These are phyloP conservation scores for Hypomecis atomaria DNA, from an alignment of 2,888 invertebrate genomes.

Conservation along the genomic window DNA sequence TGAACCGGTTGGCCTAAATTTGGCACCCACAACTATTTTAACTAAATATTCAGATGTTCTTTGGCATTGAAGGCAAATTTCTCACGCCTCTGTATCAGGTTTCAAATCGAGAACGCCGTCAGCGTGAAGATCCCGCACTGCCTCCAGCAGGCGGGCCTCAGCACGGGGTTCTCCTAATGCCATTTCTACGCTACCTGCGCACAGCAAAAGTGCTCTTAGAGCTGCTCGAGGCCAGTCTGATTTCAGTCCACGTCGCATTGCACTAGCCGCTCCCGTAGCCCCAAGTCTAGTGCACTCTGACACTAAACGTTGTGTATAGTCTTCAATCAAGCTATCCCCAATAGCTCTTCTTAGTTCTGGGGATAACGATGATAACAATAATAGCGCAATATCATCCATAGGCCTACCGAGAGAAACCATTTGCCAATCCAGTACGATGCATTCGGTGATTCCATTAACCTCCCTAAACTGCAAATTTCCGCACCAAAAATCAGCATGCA, in stretches of 20 bases:
- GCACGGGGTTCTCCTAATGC: slow-evolving; percentile 91
- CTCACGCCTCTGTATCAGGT: slow-evolving; percentile 71
- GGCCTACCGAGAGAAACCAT: slow-evolving; percentile 92
- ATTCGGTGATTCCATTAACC: slow-evolving; percentile 80
- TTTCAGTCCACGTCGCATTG: slow-evolving; percentile 77
- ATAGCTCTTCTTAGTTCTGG: slow-evolving; percentile 88
- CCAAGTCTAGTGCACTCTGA: slow-evolving; percentile 85
- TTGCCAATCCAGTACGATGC: slow-evolving; percentile 92
- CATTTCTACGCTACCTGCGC: slow-evolving; percentile 92
- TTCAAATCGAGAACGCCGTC: slow-evolving; percentile 87
- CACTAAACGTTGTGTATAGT: slow-evolving; percentile 88
- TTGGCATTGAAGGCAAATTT: slow-evolving; percentile 58
- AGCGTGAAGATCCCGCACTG: slow-evolving; percentile 88
- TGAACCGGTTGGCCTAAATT: slow-evolving; percentile 38
- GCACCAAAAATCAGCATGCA: slow-evolving; percentile 94
- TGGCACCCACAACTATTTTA: slow-evolving; percentile 47
- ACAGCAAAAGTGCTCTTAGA: slow-evolving; percentile 89
- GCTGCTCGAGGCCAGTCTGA: slow-evolving; percentile 88
- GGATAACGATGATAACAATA: slow-evolving; percentile 89
- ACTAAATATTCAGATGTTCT: slow-evolving; percentile 41
- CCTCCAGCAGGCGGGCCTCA: slow-evolving; percentile 89
- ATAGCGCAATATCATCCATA: slow-evolving; percentile 90
- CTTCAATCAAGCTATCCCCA: slow-evolving; percentile 87
- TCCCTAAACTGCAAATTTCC: slow-evolving; percentile 90
- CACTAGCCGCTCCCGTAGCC: slow-evolving; percentile 84